Evolutionary conservation across 2,888 invertebrate species (phyloP), one percentile per base, ranked within the genome.

Genomic region (Erebia ligea): DNA sequence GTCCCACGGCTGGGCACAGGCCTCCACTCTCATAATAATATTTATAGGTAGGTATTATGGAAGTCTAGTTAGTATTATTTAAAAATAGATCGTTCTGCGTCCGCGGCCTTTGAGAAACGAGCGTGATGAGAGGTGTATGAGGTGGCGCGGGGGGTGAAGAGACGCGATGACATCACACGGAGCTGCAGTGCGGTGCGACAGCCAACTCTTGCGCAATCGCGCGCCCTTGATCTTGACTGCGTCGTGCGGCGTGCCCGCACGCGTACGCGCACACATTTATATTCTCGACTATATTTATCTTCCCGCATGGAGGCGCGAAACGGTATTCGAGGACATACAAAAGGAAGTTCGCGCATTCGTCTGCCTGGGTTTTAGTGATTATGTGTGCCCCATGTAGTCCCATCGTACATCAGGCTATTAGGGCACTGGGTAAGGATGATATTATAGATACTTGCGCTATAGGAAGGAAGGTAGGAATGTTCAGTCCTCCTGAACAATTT

Each of bases 141-240:
- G 76, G 13, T 0, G 62, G 62, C 10, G 68, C 78, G 78, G 69
- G 75, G 70, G 79, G 77, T 84, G 83, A 78, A 80, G 83, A 87
- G 87, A 86, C 88, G 86, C 84, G 91, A 91, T 92, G 92, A 92
- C 92, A 92, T 92, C 92, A 92, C 91, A 88, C 79, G 21, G 66
- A 82, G 86, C 84, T 90, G 91, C 92, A 91, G 88, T 82, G 87
- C 87, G 86, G 85, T 86, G 88, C 89, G 89, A 86, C 89, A 87
- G 92, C 91, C 92, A 92, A 90, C 89, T 89, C 88, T 93, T 92
- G 89, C 92, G 93, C 91, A 93, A 93, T 91, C 91, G 86, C 80
- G 81, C 86, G 93, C 90, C 93, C 93, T 93, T 93, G 93, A 93
- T 93, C 93, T 93, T 93, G 93, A 93, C 93, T 93, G 93, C 92